phyloP scores from a whole-genome alignment of 2,113 vertebrate genomes.

The Corynorhinus townsendii region DNA sequence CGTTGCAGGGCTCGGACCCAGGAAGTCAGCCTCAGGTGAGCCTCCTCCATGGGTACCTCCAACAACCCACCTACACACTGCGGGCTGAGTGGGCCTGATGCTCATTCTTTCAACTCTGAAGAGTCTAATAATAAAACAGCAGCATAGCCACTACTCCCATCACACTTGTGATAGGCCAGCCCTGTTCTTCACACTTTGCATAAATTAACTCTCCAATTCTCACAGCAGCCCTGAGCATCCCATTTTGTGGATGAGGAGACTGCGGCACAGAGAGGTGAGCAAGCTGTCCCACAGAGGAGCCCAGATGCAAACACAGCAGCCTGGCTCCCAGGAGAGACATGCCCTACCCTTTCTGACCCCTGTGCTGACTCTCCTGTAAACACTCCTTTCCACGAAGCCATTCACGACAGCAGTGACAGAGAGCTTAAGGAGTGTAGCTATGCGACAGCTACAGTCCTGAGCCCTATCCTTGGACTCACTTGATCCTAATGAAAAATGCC shows the following conservation, averaged over 20 bases:
- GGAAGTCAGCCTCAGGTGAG: neutral
- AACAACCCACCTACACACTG: rapidly evolving
- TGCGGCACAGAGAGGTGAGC: neutral
- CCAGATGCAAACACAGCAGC: too few relatives aligned
- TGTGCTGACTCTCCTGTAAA: rapidly evolving
- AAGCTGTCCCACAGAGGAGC: neutral
- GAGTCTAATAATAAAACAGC: neutral
- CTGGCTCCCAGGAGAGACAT: neutral
- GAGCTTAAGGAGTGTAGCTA: rapidly evolving
- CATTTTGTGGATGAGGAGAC: neutral
- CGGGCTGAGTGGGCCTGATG: neutral
- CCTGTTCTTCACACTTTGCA: too few relatives aligned
- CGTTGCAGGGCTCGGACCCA: neutral
- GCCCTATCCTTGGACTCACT: neutral
- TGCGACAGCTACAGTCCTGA: neutral
- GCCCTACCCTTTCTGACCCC: neutral
- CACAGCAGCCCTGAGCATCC: neutral
- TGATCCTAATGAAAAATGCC: neutral
- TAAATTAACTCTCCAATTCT: neutral
- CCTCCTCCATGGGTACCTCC: rapidly evolving
- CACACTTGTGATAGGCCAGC: neutral
- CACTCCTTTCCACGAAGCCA: neutral
- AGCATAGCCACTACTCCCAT: neutral
- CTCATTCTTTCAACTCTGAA: neutral
- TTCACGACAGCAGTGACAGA: rapidly evolving